phyloP scores from a whole-genome alignment of 1,140 invertebrate genomes.

The Pseudomyrmex concolor region DNA sequence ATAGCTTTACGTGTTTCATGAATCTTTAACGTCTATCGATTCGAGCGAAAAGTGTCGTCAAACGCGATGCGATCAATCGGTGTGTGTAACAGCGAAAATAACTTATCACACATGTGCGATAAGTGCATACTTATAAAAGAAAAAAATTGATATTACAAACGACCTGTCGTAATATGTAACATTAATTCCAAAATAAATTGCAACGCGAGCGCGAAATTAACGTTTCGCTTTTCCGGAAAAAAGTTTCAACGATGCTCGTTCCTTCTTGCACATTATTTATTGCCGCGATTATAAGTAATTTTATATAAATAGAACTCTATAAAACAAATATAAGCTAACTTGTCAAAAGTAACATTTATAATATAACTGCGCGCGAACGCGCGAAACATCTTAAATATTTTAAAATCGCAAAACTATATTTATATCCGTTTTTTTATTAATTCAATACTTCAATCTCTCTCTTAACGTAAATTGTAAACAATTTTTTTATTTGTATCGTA shows the following conservation, averaged over 20 bases:
- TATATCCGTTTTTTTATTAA: not conserved
- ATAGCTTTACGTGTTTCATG: constrained; percentile 6
- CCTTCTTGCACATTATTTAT: not conserved
- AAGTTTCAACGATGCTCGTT: not conserved
- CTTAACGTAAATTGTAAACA: not conserved
- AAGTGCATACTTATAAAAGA: not conserved
- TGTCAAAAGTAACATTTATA: not conserved
- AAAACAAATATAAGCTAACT: not conserved
- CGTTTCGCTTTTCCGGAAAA: too few relatives aligned
- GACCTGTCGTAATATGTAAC: too few relatives aligned
- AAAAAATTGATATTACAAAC: not conserved
- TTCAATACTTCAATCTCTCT: not conserved
- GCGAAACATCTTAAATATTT: not conserved
- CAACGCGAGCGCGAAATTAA: too few relatives aligned
- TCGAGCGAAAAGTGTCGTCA: constrained; percentile 9
- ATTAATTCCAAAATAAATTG: too few relatives aligned
- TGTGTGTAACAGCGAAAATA: not conserved
- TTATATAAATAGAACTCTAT: not conserved
- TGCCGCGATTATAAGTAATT: not conserved
- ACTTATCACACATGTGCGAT: not conserved
- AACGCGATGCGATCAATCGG: constrained; percentile 22
- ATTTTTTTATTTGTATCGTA: not conserved
- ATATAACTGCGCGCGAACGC: not conserved
- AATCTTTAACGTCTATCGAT: constrained; percentile 42
- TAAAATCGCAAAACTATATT: too few relatives aligned